Percentiles rank a stretch among this genome's conserved stretches.
phyloP scores from a whole-genome alignment of 1,140 invertebrate species.

The Drosophila suzukii region DNA sequence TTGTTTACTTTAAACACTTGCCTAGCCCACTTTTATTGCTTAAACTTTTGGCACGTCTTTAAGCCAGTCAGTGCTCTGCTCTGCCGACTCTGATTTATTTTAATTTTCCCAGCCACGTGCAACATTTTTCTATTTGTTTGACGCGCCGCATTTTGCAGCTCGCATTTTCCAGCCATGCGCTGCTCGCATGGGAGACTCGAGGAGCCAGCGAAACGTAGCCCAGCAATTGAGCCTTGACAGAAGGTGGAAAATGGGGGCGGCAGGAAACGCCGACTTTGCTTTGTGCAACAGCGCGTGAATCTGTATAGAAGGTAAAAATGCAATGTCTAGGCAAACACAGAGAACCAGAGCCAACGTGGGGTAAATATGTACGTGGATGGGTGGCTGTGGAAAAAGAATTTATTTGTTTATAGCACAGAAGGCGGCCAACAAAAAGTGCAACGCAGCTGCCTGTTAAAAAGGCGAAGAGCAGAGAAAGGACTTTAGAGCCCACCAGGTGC shows the following conservation, averaged over 20 bases:
- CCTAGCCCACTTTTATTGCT: not conserved
- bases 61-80: not conserved
- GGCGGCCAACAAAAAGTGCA: slow-evolving; percentile 71
- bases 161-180: slow-evolving; percentile 27
- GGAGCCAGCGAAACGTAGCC: slow-evolving; percentile 54
- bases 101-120: slow-evolving; percentile 56
- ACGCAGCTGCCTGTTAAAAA: slow-evolving; percentile 50
- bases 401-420: slow-evolving; percentile 74
- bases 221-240: slow-evolving; percentile 54
- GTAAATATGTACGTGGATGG: slow-evolving; percentile 11
- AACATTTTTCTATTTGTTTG: slow-evolving; percentile 65
- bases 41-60: slow-evolving; percentile 1
- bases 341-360: slow-evolving; percentile 21
- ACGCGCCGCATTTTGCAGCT: slow-evolving; percentile 41
- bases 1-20: too few species aligned
- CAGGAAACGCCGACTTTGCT: slow-evolving; percentile 74
- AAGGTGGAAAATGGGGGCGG: slow-evolving; percentile 3
- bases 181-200: slow-evolving; percentile 27
- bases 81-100: slow-evolving; percentile 30
- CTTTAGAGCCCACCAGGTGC: slow-evolving; percentile 42
- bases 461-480: slow-evolving; percentile 15
- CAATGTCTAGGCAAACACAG: slow-evolving; percentile 67
- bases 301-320: slow-evolving; percentile 56
- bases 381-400: slow-evolving; percentile 30
- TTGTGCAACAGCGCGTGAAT: slow-evolving; percentile 76